Evolutionary conservation across 1,140 invertebrate genomes (phyloP), one percentile per base, ranked within the genome.

Genomic region (Drosophila bocki): DNA sequence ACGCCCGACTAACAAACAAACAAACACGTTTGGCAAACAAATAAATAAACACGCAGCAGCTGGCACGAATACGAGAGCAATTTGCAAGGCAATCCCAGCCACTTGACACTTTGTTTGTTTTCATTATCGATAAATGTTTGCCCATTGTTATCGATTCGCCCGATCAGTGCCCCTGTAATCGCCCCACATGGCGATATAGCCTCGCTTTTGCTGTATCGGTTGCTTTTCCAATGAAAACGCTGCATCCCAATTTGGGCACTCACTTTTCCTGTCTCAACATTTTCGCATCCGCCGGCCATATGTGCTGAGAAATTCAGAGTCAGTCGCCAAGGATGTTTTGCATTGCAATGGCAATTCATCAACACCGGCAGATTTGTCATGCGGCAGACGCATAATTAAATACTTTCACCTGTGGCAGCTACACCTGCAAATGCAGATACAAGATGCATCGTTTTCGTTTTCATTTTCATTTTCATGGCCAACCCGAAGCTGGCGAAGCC

Each of bases 331-430:
- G 84, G 84, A 80, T 87, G 63, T 64, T 74, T 68, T 78, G 79
- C 78, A 86, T 80, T 80, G 78, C 83, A 88, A 83, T 86, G 78
- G 69, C 79, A 75, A 63, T 86, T 80, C 69, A 78, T 76, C 78
- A 79, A 70, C 82, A 87, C 61, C 78, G 78, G 80, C 53, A 84
- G 77, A 87, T 87, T 88, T 87, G 84, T 87, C 80, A 90, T 81
- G 80, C 69, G 76, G 51, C 70, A 83, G 84, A 79, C 72, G 80
- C 68, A 87, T 87, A 84, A 87, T 87, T 87, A 87, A 87, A 87
- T 88, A 87, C 84, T 87, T 87, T 87, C 84, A 90, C 84, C 84
- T 87, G 72, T 61, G 51, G 51, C 39, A 47, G 26, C 48, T 26
- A 44, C 61, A 47, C 35, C 22, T 54, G 42, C 71, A 71, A 42